These are phyloP conservation scores for Glyptemys insculpta DNA, from an alignment of 2,797 vertebrate genomes.

Conservation along the genomic window DNA sequence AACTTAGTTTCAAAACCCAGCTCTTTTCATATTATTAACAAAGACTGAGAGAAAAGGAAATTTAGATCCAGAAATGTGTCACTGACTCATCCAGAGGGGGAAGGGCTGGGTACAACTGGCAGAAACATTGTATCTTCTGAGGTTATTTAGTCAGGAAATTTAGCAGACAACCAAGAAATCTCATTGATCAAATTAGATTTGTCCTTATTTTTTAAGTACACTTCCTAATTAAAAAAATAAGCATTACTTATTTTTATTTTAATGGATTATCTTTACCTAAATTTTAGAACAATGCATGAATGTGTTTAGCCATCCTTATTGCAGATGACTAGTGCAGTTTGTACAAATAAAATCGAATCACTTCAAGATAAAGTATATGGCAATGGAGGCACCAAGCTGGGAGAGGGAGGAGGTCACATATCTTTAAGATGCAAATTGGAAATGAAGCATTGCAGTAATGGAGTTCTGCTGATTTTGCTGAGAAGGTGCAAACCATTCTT, in stretches of 20 bases:
- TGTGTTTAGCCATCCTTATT: slow-evolving; percentile 34
- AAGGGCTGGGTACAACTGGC: background rate
- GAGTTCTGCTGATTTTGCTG: slow-evolving; percentile 21
- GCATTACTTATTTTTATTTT: slow-evolving; percentile 8
- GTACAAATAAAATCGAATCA: background rate
- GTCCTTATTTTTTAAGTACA: background rate
- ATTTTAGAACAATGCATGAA: slow-evolving; percentile 22
- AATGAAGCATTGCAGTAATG: slow-evolving; percentile 1
- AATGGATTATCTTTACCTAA: background rate
- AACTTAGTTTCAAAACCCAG: slow-evolving; percentile 27
- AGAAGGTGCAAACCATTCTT: slow-evolving; percentile 39
- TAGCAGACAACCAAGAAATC: background rate
- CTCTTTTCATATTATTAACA: slow-evolving; percentile 8
- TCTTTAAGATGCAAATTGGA: slow-evolving; percentile 52
- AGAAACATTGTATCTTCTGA: slow-evolving; percentile 8
- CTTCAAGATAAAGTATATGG: background rate
- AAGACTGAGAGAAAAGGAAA: slow-evolving; percentile 18
- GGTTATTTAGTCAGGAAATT: slow-evolving; percentile 25
- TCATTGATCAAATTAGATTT: slow-evolving; percentile 22
- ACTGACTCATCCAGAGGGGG: background rate
- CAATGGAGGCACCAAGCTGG: background rate
- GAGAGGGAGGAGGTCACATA: background rate
- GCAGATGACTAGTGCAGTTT: background rate
- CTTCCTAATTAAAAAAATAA: background rate
- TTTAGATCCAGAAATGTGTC: slow-evolving; percentile 18